Conservation (phyloP, 2,113 vertebrate species). For the Craseonycteris thonglongyai region DNA sequence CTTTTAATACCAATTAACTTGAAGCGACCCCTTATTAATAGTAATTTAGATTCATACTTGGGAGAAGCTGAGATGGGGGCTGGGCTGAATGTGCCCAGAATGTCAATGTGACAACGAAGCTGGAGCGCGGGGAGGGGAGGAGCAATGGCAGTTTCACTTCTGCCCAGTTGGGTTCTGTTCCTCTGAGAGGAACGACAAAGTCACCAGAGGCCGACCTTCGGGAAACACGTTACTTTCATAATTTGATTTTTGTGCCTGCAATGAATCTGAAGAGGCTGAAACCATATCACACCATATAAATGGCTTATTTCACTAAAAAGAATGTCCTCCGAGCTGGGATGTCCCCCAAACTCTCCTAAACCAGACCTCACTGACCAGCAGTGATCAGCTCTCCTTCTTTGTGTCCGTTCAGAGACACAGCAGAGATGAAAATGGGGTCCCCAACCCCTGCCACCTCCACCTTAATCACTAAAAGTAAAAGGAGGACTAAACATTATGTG, state of each 20-base stretch:
- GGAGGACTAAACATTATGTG: neutral
- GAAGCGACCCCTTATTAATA: slow-evolving; percentile 76
- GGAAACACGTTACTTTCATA: neutral
- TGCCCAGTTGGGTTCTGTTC: neutral
- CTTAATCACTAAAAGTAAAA: neutral
- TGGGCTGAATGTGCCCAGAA: slow-evolving; percentile 58
- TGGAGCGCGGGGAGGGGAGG: neutral
- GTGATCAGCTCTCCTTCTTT: neutral
- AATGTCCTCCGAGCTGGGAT: neutral
- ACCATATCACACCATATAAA: neutral
- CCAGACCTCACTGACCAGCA: neutral
- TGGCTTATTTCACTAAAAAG: neutral
- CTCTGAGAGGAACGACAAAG: neutral
- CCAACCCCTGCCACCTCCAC: neutral
- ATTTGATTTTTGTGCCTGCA: slow-evolving; percentile 19
- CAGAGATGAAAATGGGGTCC: neutral
- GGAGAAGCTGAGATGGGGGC: slow-evolving; percentile 26
- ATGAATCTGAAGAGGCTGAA: neutral
- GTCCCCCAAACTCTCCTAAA: neutral
- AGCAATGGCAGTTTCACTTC: neutral
- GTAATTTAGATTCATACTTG: slow-evolving; percentile 77
- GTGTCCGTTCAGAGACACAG: neutral
- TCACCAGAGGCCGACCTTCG: neutral
- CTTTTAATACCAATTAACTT: slow-evolving; percentile 79
- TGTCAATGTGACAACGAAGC: slow-evolving; percentile 21